A percentile compares a stretch with the other conserved stretches of the same genome.
These are phyloP conservation scores for Cepaea hortensis DNA, from an alignment of 2,888 invertebrate genomes.

Conservation along the genomic window DNA sequence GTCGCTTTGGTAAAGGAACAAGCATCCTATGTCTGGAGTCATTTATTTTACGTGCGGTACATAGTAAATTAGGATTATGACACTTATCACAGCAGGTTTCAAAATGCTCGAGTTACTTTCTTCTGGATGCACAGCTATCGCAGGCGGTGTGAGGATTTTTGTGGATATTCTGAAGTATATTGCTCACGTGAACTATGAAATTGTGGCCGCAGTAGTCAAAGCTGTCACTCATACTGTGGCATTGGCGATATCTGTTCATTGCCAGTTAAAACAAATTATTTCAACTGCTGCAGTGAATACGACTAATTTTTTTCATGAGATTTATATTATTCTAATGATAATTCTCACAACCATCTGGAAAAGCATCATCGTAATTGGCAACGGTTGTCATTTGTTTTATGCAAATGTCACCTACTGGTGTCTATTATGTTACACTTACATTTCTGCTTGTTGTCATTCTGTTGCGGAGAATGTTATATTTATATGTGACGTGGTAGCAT, in stretches of 20 bases:
- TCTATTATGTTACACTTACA: slow-evolving; percentile 8
- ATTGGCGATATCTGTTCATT: background rate
- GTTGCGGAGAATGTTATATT: background rate
- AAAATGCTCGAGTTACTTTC: slow-evolving; percentile 21
- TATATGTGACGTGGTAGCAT: background rate
- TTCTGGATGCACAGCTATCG: slow-evolving; percentile 16
- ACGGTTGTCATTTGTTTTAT: slow-evolving; percentile 6
- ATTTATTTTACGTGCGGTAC: too few relatives aligned
- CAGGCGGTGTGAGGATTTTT: slow-evolving; percentile 21
- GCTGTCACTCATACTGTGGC: background rate
- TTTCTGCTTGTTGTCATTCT: background rate
- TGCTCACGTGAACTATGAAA: slow-evolving; percentile 38
- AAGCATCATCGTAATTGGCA: background rate
- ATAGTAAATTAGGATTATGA: too few relatives aligned
- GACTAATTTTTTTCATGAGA: slow-evolving; percentile 51
- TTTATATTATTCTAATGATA: slow-evolving; percentile 22
- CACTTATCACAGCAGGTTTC: background rate
- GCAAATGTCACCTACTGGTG: background rate
- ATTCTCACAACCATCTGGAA: background rate
- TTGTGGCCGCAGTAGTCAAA: slow-evolving; percentile 33
- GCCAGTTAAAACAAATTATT: background rate
- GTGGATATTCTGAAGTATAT: slow-evolving; percentile 14
- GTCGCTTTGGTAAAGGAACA: too few relatives aligned
- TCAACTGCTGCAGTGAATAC: slow-evolving; percentile 36
- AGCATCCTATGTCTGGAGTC: too few relatives aligned